phyloP scores from a whole-genome alignment of 1,140 invertebrate genomes.

The Drosophila ambigua region DNA sequence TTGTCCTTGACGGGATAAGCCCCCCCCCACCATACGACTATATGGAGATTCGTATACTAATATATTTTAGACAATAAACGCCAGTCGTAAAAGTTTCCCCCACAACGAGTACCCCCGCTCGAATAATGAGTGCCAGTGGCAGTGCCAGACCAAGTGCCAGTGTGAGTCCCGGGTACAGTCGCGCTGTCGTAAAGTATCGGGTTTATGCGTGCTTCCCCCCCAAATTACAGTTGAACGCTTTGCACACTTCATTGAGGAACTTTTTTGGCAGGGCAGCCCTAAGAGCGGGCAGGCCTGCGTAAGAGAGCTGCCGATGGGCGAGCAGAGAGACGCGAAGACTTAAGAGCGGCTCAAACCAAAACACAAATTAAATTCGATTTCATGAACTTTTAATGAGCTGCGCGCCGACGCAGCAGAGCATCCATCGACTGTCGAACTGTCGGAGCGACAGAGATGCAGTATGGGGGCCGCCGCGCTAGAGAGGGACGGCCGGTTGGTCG shows the following conservation, averaged over 20 bases:
- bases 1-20: conserved; percentile 48
- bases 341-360: conserved; percentile 52
- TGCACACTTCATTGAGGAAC: conserved; percentile 42
- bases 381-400: conserved; percentile 50
- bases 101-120: conserved; percentile 17
- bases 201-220: conserved; percentile 49
- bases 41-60: conserved; percentile 49
- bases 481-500: conserved; percentile 33
- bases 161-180: conserved; percentile 23
- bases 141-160: conserved; percentile 3
- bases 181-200: conserved; percentile 49
- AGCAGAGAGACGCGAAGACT: conserved; percentile 19
- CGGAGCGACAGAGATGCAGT: conserved; percentile 36
- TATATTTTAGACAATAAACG: conserved; percentile 69
- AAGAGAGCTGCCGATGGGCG: background rate
- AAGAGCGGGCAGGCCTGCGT: conserved; percentile 19
- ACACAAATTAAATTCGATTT: conserved; percentile 42
- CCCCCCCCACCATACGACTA: conserved; percentile 1
- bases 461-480: conserved; percentile 5
- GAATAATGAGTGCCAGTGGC: conserved; percentile 9
- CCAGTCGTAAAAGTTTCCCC: conserved; percentile 60
- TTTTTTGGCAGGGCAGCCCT: conserved; percentile 12
- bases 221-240: conserved; percentile 43
- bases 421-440: background rate
- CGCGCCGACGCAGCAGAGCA: conserved; percentile 27